Evolutionary conservation across 2,888 invertebrate genomes (phyloP).

Genomic region (Anticlea derivata): DNA sequence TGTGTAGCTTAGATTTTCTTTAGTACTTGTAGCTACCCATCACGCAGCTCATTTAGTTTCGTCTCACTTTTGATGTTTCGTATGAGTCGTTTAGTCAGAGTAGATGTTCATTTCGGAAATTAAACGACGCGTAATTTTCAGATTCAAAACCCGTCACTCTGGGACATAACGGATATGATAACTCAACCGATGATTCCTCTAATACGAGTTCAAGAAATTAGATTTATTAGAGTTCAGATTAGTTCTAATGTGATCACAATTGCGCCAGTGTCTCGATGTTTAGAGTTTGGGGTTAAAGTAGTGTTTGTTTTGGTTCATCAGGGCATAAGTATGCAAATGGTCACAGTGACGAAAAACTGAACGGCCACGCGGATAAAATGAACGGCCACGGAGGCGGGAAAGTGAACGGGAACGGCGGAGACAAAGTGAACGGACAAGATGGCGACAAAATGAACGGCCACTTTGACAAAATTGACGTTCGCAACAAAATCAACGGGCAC

Average conservation of each 20-base stretch:
- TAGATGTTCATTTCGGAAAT: slow-evolving; percentile 39
- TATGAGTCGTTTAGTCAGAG: slow-evolving; percentile 34
- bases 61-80: slow-evolving; percentile 35
- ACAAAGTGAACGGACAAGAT: slow-evolving; percentile 43
- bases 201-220: slow-evolving; percentile 53
- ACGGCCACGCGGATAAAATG: slow-evolving; percentile 39
- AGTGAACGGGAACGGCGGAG: slow-evolving; percentile 37
- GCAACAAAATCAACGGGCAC: slow-evolving; percentile 44
- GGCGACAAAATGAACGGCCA: slow-evolving; percentile 47
- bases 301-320: slow-evolving; percentile 69
- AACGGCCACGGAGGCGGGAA: slow-evolving; percentile 36
- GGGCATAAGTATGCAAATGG: slow-evolving; percentile 62
- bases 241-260: slow-evolving; percentile 58
- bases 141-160: slow-evolving; percentile 64
- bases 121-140: slow-evolving; percentile 68
- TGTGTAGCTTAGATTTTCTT: slow-evolving; percentile 59
- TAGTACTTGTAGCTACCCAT: slow-evolving; percentile 45
- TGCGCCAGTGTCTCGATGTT: slow-evolving; percentile 63
- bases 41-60: slow-evolving; percentile 32
- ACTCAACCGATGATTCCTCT: slow-evolving; percentile 60
- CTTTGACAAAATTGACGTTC: slow-evolving; percentile 27
- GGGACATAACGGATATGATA: slow-evolving; percentile 61
- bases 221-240: slow-evolving; percentile 35
- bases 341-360: slow-evolving; percentile 41
- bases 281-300: slow-evolving; percentile 52